Conservation (phyloP, 2,888 invertebrate species). For the Fabriciana adippe region DNA sequence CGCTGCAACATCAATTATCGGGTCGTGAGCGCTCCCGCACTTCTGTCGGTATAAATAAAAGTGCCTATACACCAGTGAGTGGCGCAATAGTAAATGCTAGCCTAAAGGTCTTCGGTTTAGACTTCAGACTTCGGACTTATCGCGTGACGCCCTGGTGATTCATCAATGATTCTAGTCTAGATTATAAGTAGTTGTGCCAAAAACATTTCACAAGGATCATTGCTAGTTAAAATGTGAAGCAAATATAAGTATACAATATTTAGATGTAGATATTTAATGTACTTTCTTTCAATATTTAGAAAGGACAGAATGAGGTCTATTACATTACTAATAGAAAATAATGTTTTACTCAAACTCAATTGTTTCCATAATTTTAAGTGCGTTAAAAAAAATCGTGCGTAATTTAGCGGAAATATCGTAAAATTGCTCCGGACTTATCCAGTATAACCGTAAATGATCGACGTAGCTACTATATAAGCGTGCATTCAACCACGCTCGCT, state of each 20-base stretch:
- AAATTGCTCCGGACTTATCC: slow-evolving; percentile 37
- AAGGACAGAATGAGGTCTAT: no score
- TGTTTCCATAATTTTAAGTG: no score
- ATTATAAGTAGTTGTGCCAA: slow-evolving; percentile 22
- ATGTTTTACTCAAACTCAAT: no score
- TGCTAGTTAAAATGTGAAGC: no score
- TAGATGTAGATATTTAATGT: no score
- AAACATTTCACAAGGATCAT: slow-evolving; percentile 9
- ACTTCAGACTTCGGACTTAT: slow-evolving; percentile 52
- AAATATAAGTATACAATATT: no score
- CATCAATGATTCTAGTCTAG: slow-evolving; percentile 30
- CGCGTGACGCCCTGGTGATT: slow-evolving; percentile 29
- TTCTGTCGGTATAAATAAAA: slow-evolving; percentile 78
- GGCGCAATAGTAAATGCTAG: slow-evolving; percentile 74
- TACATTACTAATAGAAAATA: no score
- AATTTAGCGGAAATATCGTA: neutral
- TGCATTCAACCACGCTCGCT: slow-evolving; percentile 53
- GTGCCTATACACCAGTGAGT: slow-evolving; percentile 64
- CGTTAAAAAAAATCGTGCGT: neutral
- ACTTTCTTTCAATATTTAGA: no score
- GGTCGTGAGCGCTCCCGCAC: slow-evolving; percentile 80
- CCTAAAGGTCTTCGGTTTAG: slow-evolving; percentile 75
- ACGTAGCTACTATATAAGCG: slow-evolving; percentile 43
- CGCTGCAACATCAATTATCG: slow-evolving; percentile 75
- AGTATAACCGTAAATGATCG: slow-evolving; percentile 44